Base-by-base conservation (phyloP, 2,888 invertebrate species). In the Eupeodes latifasciatus region DNA sequence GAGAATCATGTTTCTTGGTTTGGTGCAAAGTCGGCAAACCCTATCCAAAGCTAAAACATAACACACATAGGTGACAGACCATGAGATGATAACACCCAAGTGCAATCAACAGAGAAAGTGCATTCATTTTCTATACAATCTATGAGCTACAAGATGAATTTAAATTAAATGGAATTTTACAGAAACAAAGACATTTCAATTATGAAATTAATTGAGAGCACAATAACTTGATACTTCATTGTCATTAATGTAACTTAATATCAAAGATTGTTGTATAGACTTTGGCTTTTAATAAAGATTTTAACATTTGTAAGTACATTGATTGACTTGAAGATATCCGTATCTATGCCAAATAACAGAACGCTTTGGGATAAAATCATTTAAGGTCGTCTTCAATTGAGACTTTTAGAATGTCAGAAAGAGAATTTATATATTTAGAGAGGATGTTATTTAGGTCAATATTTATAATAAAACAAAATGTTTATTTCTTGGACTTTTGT, bases 1-100 rank as follows among this genome's bases (percentile, higher is more conserved):
- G 59, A 40, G 72, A 59, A 47, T 59, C 72, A 72, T 72, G 57
- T 72, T 44, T 47, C 47, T 55, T 57, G 44, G 27, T 66, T 44
- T 44, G 44, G 27, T 66, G 12, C n/a, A 12, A 10, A 27, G 14
- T 27, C 3, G 19, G 27, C 47, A 66, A 64, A 19, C 19, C 66
- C 40, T 40, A 40, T 40, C 40, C 9, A 49, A 49, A 49, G 47
- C 47, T 44, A 14, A 47, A 5, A 14, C 72, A 47, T 47, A 10
- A 14, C 7, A 4, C 10, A 44, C 5, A 27, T n/a, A 72, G 47
- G 47, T 59, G 59, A 59, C 47, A 59, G 55, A 44, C 72, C 72
- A 57, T 27, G 57, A 57, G 27, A 55, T 40, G 11, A 72, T 47
- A 47, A 59, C 19, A 69, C 55, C 55, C 55, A 44, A 71, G 55